Percentiles rank a stretch among this genome's conserved stretches.
These are phyloP conservation scores for Odontamblyopus rebecca DNA, from an alignment of 2,797 vertebrate species.

Conservation along the genomic window DNA sequence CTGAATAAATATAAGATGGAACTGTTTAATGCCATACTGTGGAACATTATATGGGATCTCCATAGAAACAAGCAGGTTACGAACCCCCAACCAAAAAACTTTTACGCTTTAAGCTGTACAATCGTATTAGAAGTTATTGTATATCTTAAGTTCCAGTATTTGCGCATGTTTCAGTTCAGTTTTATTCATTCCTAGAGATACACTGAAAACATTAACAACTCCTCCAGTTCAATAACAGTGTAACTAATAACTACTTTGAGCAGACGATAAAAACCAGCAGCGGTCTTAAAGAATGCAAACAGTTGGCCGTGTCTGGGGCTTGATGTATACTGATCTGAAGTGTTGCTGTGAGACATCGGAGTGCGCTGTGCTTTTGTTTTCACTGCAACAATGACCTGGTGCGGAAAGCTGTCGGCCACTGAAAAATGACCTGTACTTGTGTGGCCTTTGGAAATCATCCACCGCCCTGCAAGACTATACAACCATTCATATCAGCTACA, in stretches of 20 bases:
- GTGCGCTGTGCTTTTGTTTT: slow-evolving; percentile 22
- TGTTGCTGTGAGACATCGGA: slow-evolving; percentile 26
- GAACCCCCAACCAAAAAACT: no score
- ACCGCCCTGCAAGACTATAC: slow-evolving; percentile 28
- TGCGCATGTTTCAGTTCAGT: no score
- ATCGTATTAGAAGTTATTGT: no score
- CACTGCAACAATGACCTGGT: slow-evolving; percentile 43
- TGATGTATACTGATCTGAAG: slow-evolving; percentile 44
- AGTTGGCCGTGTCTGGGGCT: slow-evolving; percentile 24
- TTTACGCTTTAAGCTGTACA: no score
- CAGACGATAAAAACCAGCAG: slow-evolving; percentile 3
- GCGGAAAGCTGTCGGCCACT: slow-evolving; percentile 47
- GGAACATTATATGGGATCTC: no score
- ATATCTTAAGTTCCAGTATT: no score
- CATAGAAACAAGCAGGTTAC: no score
- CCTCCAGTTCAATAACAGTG: not conserved
- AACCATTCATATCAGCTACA: slow-evolving; percentile 25
- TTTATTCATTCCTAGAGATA: no score
- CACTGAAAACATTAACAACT: no score
- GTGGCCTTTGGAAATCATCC: slow-evolving; percentile 50
- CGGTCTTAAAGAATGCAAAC: slow-evolving; percentile 24
- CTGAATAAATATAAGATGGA: no score
- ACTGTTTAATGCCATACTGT: no score
- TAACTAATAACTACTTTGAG: not conserved
- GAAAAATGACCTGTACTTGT: slow-evolving; percentile 62